Evolutionary conservation across 2,113 vertebrate genomes (phyloP).

Genomic region (Hippocampus mohnikei): DNA sequence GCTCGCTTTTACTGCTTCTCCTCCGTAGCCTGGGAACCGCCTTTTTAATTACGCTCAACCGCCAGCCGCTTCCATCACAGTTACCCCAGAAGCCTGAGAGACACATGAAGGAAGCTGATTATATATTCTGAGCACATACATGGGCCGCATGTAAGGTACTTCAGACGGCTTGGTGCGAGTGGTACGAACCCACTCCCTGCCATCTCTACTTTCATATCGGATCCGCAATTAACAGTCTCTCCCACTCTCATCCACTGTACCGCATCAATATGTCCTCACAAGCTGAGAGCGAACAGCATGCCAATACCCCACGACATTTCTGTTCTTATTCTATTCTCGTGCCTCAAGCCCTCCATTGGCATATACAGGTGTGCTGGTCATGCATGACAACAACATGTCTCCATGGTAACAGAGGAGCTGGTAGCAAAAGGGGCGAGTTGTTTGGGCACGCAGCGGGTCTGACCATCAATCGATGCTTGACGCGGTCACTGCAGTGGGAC

Average conservation of each 20-base stretch:
- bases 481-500: too few species aligned
- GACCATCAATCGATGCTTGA: slow-evolving; percentile 5
- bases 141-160: slow-evolving; percentile 52
- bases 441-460: slow-evolving; percentile 37
- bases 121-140: slow-evolving; percentile 59
- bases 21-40: not conserved
- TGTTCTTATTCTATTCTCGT: not conserved
- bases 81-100: slow-evolving; percentile 27
- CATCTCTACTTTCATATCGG: slow-evolving; percentile 14
- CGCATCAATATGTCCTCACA: not conserved
- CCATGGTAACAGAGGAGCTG: slow-evolving; percentile 63
- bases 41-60: not conserved
- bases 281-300: not conserved
- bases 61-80: slow-evolving; percentile 8
- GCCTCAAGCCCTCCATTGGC: not conserved
- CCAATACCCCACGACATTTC: not conserved
- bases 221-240: not conserved
- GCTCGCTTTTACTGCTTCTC: not conserved
- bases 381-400: slow-evolving; percentile 60
- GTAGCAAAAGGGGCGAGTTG: slow-evolving; percentile 19
- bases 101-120: slow-evolving; percentile 49
- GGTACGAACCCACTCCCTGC: slow-evolving; percentile 24
- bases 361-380: not conserved
- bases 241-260: not conserved
- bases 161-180: slow-evolving; percentile 36